Evolutionary conservation across 92 coral and sea anemone genomes (phyloP), one percentile per base, ranked within the genome.

Genomic region (Phenganax stokvisi): DNA sequence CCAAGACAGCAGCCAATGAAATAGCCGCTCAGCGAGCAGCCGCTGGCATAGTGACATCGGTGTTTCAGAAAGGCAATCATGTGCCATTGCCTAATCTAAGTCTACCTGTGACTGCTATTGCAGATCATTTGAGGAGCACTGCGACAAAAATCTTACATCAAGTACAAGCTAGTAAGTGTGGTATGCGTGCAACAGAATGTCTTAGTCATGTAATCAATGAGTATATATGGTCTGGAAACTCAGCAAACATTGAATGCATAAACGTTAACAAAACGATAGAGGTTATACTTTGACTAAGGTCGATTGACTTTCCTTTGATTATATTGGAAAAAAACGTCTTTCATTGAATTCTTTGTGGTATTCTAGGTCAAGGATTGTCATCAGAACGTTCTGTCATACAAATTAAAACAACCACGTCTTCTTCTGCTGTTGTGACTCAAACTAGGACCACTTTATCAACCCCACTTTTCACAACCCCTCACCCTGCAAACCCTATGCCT

Each of bases 1-100:
- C 97, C 3, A 94, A 90, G 86, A 84, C 97, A 16, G 81, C 89
- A 54, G 89, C 84, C 51, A 54, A 84, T 54, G 74, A 86, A 51
- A 63, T 74, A 9, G 62, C 85, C 69, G 85, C 85, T 73, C 72
- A 81, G 68, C 15, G 91, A 89, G 82, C 82, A 61, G 82, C 82
- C 31, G 82, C 82, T 61, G 82, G 82, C 72, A 78, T 78, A 1
- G 82, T 78, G 44, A 78, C 82, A 44, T 58, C 82, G 55, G 82
- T 78, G 72, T 78, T 78, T 62, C 82, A 78, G 51, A 78, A 78
- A 63, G 82, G 82, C 28, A 67, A 78, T 53, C 71, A 67, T 4
- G 82, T 78, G 30, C 82, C 82, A 15, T 51, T 78, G 10, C 73
- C 80, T 12, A 86, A 81, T 52, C 72, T 67, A 1, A 80, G 57